Evolutionary conservation across 2,888 invertebrate genomes (phyloP), one percentile per base, ranked within the genome.

Genomic region (Carterocephalus palaemon): DNA sequence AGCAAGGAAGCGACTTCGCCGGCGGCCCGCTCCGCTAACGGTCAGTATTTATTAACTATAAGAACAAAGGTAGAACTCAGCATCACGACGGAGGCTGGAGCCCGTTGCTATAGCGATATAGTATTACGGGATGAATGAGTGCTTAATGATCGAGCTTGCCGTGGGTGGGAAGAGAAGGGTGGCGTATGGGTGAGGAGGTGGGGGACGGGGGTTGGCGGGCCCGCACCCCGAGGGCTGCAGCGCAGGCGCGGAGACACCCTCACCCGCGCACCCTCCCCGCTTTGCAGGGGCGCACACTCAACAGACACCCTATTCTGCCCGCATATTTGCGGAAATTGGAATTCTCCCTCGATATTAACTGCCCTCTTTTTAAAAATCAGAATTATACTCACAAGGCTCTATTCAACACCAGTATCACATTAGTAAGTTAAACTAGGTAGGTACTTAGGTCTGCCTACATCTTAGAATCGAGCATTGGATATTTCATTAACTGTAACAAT

Each of bases 1-100:
- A 90, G 87, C 73, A 92, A 92, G 80, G 93, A 93, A 71, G 88
- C 90, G 55, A 90, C 91, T 47, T 91, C 92, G 42, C 91, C 92
- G 33, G 91, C 92, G 53, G 91, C 90, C 46, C 90, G 90, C 72
- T 89, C 90, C 70, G 84, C 90, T 75, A 90, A 90, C 73, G 90
- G 90, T 90, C 59, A 88, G 89, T 75, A 53, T 38, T 42, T 17
- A 16, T 33, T 17, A 13, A 17, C 13, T 7, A 7, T 26, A 19
- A 26, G 6, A 10, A 9, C 15, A 2, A n/a, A n/a, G 5, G 6
- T 9, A 15, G 23, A 23, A 9, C 4, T 17, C 8, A 4, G 22
- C 15, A 13, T 24, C 13, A n/a, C 9, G 16, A 23, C 17, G 28
- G 47, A 24, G 19, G 38, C 10, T 7, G 46, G 50, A 48, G 39